Percentiles rank a stretch among this genome's conserved stretches.
phyloP scores from a whole-genome alignment of 2,888 invertebrate genomes.

The Meliscaeva auricollis region DNA sequence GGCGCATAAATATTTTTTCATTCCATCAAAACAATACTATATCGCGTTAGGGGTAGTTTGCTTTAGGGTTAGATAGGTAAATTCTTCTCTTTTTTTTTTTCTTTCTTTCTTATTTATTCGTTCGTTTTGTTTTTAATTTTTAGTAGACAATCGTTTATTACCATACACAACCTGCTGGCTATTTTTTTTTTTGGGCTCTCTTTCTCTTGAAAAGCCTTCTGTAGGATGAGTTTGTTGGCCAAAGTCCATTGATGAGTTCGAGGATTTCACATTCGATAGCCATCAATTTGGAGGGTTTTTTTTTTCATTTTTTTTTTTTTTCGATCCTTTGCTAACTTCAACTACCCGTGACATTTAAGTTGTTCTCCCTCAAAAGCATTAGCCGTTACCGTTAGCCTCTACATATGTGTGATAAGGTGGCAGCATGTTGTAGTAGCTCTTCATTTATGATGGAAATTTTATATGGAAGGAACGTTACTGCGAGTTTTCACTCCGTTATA shows the following conservation, averaged over 20 bases:
- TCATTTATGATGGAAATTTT: slow-evolving; percentile 71
- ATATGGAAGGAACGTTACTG: slow-evolving; percentile 25
- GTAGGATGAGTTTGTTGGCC: slow-evolving; percentile 41
- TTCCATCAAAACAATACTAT: slow-evolving; percentile 67
- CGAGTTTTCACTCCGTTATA: slow-evolving; percentile 23
- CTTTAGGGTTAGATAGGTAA: slow-evolving; percentile 19
- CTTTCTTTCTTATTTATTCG: not conserved
- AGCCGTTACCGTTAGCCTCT: slow-evolving; percentile 3
- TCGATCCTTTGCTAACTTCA: slow-evolving; percentile 61
- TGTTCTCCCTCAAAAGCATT: slow-evolving; percentile 56
- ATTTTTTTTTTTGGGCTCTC: slow-evolving; percentile 13
- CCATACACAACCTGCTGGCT: slow-evolving; percentile 52
- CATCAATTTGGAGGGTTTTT: slow-evolving; percentile 60
- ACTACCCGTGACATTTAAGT: slow-evolving; percentile 73
- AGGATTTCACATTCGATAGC: slow-evolving; percentile 74
- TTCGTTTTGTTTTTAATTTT: slow-evolving; percentile 68
- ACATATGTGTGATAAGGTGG: slow-evolving; percentile 31
- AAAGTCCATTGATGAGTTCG: slow-evolving; percentile 63
- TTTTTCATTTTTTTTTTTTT: slow-evolving; percentile 42
- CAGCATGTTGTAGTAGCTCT: slow-evolving; percentile 68
- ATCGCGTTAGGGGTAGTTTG: slow-evolving; percentile 62
- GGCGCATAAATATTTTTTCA: slow-evolving; percentile 78
- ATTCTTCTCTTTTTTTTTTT: slow-evolving; percentile 18
- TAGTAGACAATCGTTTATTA: slow-evolving; percentile 74
- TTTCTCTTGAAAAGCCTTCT: not conserved